Percentiles rank a stretch among this genome's conserved stretches.
These are phyloP conservation scores for Melanocharis versteri DNA, from an alignment of 2,113 vertebrate genomes.

Conservation along the genomic window DNA sequence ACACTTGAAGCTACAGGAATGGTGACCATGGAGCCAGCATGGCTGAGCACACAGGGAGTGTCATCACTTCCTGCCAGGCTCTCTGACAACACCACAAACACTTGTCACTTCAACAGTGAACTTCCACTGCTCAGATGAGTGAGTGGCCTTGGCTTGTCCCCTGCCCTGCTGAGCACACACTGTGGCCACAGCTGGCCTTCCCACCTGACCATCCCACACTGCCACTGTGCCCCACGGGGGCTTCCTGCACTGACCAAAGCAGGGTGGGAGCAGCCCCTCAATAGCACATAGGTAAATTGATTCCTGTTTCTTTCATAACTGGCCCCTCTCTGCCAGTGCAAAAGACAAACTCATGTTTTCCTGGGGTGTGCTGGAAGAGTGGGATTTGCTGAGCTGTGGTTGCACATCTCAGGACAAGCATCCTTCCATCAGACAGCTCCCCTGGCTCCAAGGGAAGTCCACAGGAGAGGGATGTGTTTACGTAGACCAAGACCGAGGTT, in stretches of 20 bases:
- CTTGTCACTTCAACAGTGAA: accelerated
- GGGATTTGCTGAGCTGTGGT: background rate
- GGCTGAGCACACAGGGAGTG: background rate
- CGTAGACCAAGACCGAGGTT: background rate
- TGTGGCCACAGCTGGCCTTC: background rate
- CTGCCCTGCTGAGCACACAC: accelerated
- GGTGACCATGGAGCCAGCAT: background rate
- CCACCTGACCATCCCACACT: background rate
- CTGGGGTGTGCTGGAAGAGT: background rate
- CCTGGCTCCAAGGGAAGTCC: background rate
- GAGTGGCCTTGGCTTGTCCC: background rate
- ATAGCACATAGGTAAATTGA: background rate
- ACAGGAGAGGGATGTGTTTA: background rate
- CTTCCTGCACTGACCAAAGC: background rate
- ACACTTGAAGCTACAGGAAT: background rate
- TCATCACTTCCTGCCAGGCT: background rate
- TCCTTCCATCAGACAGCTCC: background rate
- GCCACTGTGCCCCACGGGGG: background rate
- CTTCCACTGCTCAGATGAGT: background rate
- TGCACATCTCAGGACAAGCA: background rate
- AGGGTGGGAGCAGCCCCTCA: background rate
- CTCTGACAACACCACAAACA: background rate
- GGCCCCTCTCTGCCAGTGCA: background rate
- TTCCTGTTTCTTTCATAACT: background rate
- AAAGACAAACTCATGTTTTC: background rate